Base-by-base conservation (phyloP, 2,797 vertebrate species). In the Cyprinodon diabolis region DNA sequence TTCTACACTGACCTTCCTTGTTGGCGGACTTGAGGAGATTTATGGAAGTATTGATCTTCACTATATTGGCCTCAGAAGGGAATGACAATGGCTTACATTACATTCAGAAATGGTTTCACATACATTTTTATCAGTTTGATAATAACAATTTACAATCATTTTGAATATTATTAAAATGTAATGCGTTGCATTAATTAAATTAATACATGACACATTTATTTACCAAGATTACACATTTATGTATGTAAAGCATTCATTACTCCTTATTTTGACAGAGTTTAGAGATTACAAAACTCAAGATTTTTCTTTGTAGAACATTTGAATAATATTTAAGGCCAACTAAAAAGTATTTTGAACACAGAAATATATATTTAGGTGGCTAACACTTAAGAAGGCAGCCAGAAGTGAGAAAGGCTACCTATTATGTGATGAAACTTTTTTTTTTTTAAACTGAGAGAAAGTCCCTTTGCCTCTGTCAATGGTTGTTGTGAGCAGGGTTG, bases 1-100 rank as follows among this genome's bases (percentile, higher is more conserved):
- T 63, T 81, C 54, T 74, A 60, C 58, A 45, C 63, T 84, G 80
- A 90, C 85, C 82, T 80, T 84, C 70, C 70, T 55, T n/a, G 71
- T 81, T 60, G 70, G 58, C 72, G 40, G 23, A 25, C 54, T 71
- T 76, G 72, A 60, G 70, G 25, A 52, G 78, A 84, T 89, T 80
- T 80, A 88, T 87, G 45, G 80, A 85, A 66, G 76, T 84, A 89
- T 87, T 84, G 85, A 92, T 90, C 72, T 70, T 70, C n/a, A 6
- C n/a, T 74, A 54, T 81, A 60, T 77, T 74, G 71, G 74, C 80
- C 75, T 74, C 2, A 30, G 49, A 75, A 77, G 75, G 66, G 83
- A 74, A 80, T 63, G 66, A 76, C 71, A 57, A 77, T 21, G 52
- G 30, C 30, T 30, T 30, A 30, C 15, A 55, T 84, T 77, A 70